Base-by-base conservation (phyloP, 2,888 invertebrate genomes). In the Cosmorhoe ocellata region DNA sequence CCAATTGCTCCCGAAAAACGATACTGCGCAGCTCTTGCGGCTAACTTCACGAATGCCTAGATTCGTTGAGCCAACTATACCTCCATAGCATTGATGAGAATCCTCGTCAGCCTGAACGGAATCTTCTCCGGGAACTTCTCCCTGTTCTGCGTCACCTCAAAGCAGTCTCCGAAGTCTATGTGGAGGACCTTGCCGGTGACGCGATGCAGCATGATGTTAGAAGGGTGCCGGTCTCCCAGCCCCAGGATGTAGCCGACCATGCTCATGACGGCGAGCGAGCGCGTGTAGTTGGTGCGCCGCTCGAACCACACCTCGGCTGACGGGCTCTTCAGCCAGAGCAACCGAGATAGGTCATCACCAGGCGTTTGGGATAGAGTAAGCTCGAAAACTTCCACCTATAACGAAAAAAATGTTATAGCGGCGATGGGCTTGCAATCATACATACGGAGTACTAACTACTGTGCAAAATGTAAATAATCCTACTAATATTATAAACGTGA, bases 61-160 rank as follows among this genome's bases (percentile, higher is more conserved):
- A n/a, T n/a, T n/a, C n/a, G n/a, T n/a, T n/a, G n/a, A n/a, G n/a
- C n/a, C 24, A 24, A 24, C 70, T 64, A n/a, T 55, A 84, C 84
- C 91, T 98, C 98, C 98, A 99, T 98, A 5, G 99, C 99, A 82
- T 98, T 98, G 48, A 98, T 98, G 10, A 99, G 89, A 99, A 99
- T 99, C 58, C 99, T 91, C 0, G 99, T 99, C 54, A 99, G 86
- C 13, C 98, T 91, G 92, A 99, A 99, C 0, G 99, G 99, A 65
- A 99, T 99, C 84, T 98, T 99, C 84, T 99, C 99, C 0, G 99
- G 99, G 81, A 98, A 99, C 79, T 99, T 99, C 70, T 99, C 99
- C 32, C 99, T 92, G 0, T 97, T 98, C 96, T 98, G 99, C 3
- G 99, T 99, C 36, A 99, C 98, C 89, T 99, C 99, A 81, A 99